These are phyloP conservation scores for Mesembrinibis cayennensis DNA, from an alignment of 2,113 vertebrate genomes.

Conservation along the genomic window DNA sequence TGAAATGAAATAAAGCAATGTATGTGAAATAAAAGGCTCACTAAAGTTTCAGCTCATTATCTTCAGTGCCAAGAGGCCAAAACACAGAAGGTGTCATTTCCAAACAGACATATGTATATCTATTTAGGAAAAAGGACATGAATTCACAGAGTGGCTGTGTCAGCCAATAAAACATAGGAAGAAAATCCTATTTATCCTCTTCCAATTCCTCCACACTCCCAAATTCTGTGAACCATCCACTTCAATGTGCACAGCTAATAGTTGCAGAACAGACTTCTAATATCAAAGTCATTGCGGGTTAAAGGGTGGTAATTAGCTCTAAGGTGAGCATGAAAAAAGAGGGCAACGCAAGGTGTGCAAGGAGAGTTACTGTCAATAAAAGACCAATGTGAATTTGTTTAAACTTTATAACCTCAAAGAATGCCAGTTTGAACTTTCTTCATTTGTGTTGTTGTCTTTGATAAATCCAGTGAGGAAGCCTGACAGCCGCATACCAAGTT, in stretches of 20 bases:
- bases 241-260: not conserved
- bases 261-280: not conserved
- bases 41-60: not conserved
- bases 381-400: not conserved
- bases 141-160: not conserved
- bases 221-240: not conserved
- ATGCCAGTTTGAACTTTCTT: not conserved
- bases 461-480: not conserved
- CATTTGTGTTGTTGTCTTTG: not conserved
- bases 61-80: not conserved
- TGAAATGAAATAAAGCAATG: not conserved
- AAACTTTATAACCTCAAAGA: not conserved
- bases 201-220: not conserved
- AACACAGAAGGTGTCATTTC: not conserved
- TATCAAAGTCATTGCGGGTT: not conserved
- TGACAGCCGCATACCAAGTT: not conserved
- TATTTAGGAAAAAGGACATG: not conserved
- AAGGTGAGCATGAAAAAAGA: not conserved
- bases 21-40: not conserved
- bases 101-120: not conserved
- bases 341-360: not conserved
- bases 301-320: constrained; percentile 13
- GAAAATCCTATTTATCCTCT: not conserved
- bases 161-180: not conserved
- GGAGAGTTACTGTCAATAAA: not conserved